Evolutionary conservation across 2,888 invertebrate species (phyloP).

Genomic region (Conistra vaccinii): DNA sequence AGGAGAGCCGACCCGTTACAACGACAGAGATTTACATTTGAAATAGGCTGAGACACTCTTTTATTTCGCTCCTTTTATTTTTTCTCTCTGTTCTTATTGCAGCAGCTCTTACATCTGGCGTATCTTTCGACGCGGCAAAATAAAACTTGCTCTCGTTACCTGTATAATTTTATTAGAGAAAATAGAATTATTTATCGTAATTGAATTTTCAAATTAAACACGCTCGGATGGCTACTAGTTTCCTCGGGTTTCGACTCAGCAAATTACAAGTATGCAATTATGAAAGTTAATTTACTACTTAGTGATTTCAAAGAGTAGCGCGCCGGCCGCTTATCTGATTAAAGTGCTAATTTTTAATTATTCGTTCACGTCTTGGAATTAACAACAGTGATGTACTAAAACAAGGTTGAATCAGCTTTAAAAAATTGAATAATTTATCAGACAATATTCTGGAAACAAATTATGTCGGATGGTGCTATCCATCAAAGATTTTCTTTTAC

Average conservation of each 20-base stretch:
- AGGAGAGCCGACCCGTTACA: conserved; percentile 84
- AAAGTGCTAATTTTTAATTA: conserved; percentile 70
- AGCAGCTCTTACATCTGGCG: conserved; percentile 61
- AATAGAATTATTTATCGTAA: conserved; percentile 61
- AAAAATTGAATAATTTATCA: conserved; percentile 67
- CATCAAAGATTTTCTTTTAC: conserved; percentile 75
- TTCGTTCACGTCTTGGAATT: conserved; percentile 63
- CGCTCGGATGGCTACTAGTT: conserved; percentile 58
- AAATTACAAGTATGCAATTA: conserved; percentile 68
- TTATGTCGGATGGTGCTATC: conserved; percentile 61
- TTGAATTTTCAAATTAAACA: conserved; percentile 63
- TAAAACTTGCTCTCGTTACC: conserved; percentile 59
- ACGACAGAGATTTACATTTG: conserved; percentile 88
- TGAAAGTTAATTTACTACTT: conserved; percentile 67
- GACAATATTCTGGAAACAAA: conserved; percentile 72
- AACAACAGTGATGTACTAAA: conserved; percentile 60
- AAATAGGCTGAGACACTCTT: conserved; percentile 84
- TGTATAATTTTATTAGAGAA: conserved; percentile 60
- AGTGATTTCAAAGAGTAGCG: conserved; percentile 66
- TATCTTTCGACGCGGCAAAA: conserved; percentile 37
- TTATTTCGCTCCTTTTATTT: conserved; percentile 81
- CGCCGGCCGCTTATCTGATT: conserved; percentile 68
- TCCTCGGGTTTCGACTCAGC: conserved; percentile 55
- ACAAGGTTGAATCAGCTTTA: conserved; percentile 37
- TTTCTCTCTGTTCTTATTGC: conserved; percentile 72